Base-by-base conservation (phyloP, 2,113 vertebrate species). In the Panthera tigris region DNA sequence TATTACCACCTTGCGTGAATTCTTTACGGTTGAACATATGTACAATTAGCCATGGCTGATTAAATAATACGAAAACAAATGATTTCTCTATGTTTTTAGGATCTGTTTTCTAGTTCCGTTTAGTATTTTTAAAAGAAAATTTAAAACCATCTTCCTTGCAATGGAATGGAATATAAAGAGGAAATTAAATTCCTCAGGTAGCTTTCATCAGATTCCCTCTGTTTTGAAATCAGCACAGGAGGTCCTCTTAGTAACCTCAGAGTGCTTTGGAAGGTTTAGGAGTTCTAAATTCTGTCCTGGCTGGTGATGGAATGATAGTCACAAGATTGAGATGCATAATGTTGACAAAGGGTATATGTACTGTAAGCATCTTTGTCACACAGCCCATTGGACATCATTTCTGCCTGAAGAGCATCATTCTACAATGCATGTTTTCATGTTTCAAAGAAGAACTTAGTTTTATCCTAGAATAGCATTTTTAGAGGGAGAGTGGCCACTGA, bases 251-350 rank as follows among this genome's bases (percentile, higher is more conserved):
- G 85, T 71, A 89, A 48, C 11, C 3, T 0, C 0, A 52, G 14
- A 65, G 18, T 45, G 66, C 61, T 93, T 97, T 89, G 92, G 61
- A 80, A 94, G 82, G n/a, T 55, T 92, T 80, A 89, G 57, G 33
- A 96, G 65, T 89, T 27, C 41, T 48, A 48, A 41, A 18, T 78
- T 63, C 29, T 94, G 33, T 61, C 41, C 41, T 94, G 41, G 31
- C 45, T 91, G 66, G 41, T 57, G 18, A 97, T 41, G 68, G 39
- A 95, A 57, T 90, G 33, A 82, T 55, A 21, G 25, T 21, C 5
- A 79, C 74, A 78, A 5, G 41, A 57, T 39, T 79, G 7, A 39
- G 87, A 74, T 88, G 68, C 86, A 36, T 29, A 89, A 45, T 11
- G 33, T 29, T n/a, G 69, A n/a, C 61, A 61, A 63, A 95, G 48